phyloP scores from a whole-genome alignment of 1,140 invertebrate species.

The Gonioctena quinquepunctata region DNA sequence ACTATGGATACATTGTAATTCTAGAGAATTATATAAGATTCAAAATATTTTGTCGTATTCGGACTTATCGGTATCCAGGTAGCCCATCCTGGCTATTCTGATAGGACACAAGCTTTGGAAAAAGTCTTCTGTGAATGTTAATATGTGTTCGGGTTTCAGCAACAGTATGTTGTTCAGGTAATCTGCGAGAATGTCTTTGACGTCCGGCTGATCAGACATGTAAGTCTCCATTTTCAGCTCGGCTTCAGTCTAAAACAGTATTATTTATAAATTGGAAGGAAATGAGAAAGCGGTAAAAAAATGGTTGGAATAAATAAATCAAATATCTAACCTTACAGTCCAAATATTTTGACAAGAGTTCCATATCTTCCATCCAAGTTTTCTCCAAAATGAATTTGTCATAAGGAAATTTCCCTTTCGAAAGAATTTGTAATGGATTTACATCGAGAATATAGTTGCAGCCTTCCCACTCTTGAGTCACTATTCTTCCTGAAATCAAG shows the following conservation, averaged over 20 bases:
- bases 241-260: conserved; percentile 54
- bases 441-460: conserved; percentile 60
- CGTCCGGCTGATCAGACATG: conserved; percentile 60
- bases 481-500: conserved; percentile 54
- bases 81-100: not conserved
- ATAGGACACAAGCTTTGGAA: conserved; percentile 58
- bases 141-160: conserved; percentile 62
- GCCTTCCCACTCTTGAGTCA: conserved; percentile 62
- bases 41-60: not conserved
- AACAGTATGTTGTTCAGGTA: conserved; percentile 63
- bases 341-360: conserved; percentile 64
- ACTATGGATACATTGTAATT: too few species aligned
- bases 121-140: conserved; percentile 65
- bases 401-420: conserved; percentile 52
- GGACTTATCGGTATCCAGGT: not conserved
- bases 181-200: conserved; percentile 62
- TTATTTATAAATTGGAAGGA: too few species aligned
- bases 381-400: conserved; percentile 54
- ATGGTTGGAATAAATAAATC: too few species aligned
- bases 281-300: too few species aligned
- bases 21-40: too few species aligned
- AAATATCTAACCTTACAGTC: conserved; percentile 62
- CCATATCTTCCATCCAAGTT: conserved; percentile 61
- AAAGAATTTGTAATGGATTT: conserved; percentile 57
- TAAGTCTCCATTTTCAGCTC: conserved; percentile 60